Base-by-base conservation (phyloP, 2,113 vertebrate species). In the Thamnaconus septentrionalis region DNA sequence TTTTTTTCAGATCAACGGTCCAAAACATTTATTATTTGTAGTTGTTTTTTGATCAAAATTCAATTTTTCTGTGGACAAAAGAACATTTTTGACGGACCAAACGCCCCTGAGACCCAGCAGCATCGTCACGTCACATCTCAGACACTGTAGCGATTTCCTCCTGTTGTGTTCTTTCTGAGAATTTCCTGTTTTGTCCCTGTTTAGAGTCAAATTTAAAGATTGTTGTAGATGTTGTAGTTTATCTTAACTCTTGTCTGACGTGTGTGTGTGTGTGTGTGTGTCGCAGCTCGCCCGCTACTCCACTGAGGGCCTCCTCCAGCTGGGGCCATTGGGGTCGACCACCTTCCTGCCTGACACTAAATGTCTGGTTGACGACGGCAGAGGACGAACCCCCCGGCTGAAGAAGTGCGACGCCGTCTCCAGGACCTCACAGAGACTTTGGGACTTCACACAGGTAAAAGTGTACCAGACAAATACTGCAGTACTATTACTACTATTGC, bases 381-480 rank as follows among this genome's bases (percentile, higher is more conserved):
- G 92, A 84, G 94, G 93, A 69, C 93, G 94, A 5, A 91, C 86
- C 0, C 96, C 96, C 0, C 88, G 93, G n/a, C 85, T 99, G 81
- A 96, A 92, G 82, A 97, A 94, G 84, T 99, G 97, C 0, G 95
- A 98, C 4, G 87, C 90, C 0, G 91, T 96, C 43, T 84, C 92
- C 7, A 90, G 95, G 71, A 87, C 87, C 0, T 91, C 95, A 0
- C 97, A 98, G 86, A 91, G 93, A 64, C 93, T 98, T 56, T 99
- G 97, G 97, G 96, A 99, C 85, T 99, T 99, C 67, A 98, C 95
- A 43, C 96, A 99, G 95, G 97, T 97, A 80, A 57, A 63, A n/a
- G 41, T 59, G n/a, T 31, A 31, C 18, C 18, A 31, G 41, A 1
- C 9, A 59, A 45, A 52, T 0, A 53, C 8, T 3, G 18, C 18